Conservation (phyloP, 2,113 vertebrate species). For the Gymnorhina tibicen region DNA sequence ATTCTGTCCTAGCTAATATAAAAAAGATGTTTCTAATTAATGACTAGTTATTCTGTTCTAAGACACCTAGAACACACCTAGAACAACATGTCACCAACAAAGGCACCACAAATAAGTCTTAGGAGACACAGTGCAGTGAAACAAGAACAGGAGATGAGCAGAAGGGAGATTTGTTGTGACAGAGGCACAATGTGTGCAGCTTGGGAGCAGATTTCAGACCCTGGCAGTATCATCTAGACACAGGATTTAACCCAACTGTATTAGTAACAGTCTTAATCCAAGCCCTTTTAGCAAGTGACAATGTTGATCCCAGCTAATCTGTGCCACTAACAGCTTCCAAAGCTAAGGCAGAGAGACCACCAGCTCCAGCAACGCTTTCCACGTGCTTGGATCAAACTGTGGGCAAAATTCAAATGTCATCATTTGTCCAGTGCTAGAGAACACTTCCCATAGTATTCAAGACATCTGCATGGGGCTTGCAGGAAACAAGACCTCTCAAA, state of each 20-base stretch:
- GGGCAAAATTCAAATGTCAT: not conserved
- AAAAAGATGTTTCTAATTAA: not conserved
- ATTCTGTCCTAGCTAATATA: not conserved
- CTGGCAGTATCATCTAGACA: not conserved
- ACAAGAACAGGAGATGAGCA: not conserved
- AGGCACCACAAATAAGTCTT: not conserved
- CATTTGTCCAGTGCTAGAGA: not conserved
- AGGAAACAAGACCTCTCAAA: not conserved
- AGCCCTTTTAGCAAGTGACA: not conserved
- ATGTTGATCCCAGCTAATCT: not conserved
- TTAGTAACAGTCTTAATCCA: not conserved
- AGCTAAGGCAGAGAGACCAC: not conserved
- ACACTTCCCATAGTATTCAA: not conserved
- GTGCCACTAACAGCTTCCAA: not conserved
- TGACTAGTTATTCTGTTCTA: not conserved
- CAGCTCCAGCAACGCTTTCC: not conserved
- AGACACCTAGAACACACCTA: not conserved
- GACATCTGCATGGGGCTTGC: not conserved
- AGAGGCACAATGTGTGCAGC: not conserved
- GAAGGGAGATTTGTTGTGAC: not conserved
- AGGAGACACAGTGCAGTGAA: not conserved
- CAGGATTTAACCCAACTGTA: not conserved
- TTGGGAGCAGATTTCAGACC: not conserved
- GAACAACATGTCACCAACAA: not conserved
- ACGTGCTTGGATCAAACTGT: not conserved